These are phyloP conservation scores for Drosophila santomea DNA, from an alignment of 1,140 invertebrate genomes.

Conservation along the genomic window DNA sequence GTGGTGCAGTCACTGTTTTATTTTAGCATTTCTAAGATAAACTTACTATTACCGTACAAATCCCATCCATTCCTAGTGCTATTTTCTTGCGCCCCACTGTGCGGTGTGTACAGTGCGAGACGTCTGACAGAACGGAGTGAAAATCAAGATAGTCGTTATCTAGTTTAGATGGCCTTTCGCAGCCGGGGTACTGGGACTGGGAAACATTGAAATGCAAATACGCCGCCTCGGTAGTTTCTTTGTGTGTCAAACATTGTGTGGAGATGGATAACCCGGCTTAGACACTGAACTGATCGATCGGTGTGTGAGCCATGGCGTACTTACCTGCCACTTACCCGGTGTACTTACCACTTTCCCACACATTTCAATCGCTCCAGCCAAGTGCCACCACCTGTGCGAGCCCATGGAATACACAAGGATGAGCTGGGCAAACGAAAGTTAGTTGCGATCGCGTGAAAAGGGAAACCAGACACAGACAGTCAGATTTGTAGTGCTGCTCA, in stretches of 20 bases:
- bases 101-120: neutral
- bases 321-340: too few species aligned
- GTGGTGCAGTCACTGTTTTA: too few species aligned
- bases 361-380: slow-evolving; percentile 11
- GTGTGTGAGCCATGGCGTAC: neutral
- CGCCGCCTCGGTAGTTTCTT: slow-evolving; percentile 3
- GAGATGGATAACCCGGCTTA: neutral
- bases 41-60: too few species aligned
- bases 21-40: too few species aligned
- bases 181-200: neutral
- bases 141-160: slow-evolving; percentile 36
- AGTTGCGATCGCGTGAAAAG: slow-evolving; percentile 17
- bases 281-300: slow-evolving; percentile 7
- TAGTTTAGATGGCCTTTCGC: slow-evolving; percentile 27
- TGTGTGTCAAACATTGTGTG: neutral
- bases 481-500: slow-evolving; percentile 2
- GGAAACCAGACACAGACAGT: slow-evolving; percentile 34
- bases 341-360: slow-evolving; percentile 13
- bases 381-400: slow-evolving; percentile 11
- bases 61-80: neutral
- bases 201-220: slow-evolving; percentile 23
- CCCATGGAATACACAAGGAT: slow-evolving; percentile 24
- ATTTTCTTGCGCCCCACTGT: neutral
- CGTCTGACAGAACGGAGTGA: slow-evolving; percentile 1
- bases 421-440: slow-evolving; percentile 54